Evolutionary conservation across 2,888 invertebrate species (phyloP).

Genomic region (Tetheella fluctuosa): DNA sequence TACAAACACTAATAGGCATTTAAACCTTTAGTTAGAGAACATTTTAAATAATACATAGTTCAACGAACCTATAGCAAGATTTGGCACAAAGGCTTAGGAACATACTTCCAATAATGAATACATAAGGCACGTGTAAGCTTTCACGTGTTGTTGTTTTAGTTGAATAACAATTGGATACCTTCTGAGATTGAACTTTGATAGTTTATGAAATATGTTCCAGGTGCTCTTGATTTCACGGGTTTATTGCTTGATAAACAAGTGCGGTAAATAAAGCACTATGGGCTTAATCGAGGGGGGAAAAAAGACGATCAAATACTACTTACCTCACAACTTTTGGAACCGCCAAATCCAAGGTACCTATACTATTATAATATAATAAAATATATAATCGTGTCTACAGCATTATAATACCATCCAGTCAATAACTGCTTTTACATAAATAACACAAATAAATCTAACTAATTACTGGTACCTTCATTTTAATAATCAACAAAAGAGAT

Average conservation of each 20-base stretch:
- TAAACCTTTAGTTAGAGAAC: no score
- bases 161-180: not conserved
- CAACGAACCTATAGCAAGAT: no score
- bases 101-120: not conserved
- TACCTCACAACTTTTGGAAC: no score
- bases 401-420: no score
- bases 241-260: not conserved
- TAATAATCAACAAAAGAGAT: no score
- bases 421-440: no score
- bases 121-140: not conserved
- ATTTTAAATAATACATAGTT: no score
- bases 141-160: conserved; percentile 6
- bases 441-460: no score
- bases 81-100: not conserved
- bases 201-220: not conserved
- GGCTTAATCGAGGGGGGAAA: not conserved
- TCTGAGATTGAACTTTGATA: not conserved
- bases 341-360: no score
- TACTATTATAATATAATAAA: no score
- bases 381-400: no score
- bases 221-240: not conserved
- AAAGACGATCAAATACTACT: not conserved
- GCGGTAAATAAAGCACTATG: not conserved
- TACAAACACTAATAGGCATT: not conserved
- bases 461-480: no score